phyloP scores from a whole-genome alignment of 2,797 vertebrate genomes.

The Podargus strigoides region DNA sequence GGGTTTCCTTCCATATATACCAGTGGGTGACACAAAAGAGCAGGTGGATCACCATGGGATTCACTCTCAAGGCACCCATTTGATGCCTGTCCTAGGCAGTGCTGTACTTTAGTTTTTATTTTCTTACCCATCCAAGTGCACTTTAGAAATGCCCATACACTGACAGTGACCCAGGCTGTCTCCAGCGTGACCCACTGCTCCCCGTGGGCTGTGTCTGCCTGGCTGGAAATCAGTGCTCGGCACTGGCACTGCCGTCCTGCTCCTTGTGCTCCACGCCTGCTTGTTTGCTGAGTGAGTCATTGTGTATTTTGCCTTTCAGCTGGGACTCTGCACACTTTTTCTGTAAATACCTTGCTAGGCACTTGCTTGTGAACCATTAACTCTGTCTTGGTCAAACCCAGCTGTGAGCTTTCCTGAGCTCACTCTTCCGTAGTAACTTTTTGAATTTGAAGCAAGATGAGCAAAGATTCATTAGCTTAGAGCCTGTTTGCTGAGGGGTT shows the following conservation, averaged over 20 bases:
- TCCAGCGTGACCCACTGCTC: background rate
- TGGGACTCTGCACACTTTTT: constrained; percentile 29
- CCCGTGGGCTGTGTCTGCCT: background rate
- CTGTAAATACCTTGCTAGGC: background rate
- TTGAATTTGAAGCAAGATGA: background rate
- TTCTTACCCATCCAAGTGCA: background rate
- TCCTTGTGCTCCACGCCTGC: background rate
- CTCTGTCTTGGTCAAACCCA: background rate
- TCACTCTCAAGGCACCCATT: background rate
- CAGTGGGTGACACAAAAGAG: background rate
- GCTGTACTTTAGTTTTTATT: background rate
- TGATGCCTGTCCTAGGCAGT: background rate
- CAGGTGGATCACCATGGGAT: background rate
- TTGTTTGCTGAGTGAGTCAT: constrained; percentile 72
- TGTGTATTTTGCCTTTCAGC: constrained; percentile 62
- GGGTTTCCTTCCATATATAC: rapidly evolving
- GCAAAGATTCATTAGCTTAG: background rate
- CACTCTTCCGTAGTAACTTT: background rate
- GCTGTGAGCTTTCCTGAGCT: background rate
- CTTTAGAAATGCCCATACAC: rapidly evolving
- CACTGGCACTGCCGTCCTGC: background rate
- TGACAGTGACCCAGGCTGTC: background rate
- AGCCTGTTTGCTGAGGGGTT: background rate
- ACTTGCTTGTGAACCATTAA: constrained; percentile 20
- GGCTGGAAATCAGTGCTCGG: constrained; percentile 18